Evolutionary conservation across 1,140 invertebrate genomes (phyloP).

Genomic region (Dufourea novaeangliae): DNA sequence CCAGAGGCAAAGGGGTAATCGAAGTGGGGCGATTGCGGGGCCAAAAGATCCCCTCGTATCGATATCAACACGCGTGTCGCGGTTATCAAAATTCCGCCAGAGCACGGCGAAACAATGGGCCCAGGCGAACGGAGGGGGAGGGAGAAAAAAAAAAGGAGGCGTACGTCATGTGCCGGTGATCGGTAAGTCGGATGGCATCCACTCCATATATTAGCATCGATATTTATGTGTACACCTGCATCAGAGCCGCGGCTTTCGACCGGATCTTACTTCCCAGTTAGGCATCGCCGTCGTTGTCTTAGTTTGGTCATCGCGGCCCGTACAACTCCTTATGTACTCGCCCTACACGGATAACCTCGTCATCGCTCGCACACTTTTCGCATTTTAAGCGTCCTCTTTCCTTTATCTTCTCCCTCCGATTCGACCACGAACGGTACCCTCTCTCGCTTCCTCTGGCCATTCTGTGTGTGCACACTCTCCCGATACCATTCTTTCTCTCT

Average conservation of each 20-base stretch:
- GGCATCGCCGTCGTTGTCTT: constrained; percentile 79
- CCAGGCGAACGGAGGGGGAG: not conserved
- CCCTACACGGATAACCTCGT: constrained; percentile 80
- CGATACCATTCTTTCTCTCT: constrained; percentile 7
- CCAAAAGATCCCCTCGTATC: not conserved
- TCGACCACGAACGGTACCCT: no score
- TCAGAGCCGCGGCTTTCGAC: constrained; percentile 76
- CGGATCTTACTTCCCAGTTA: constrained; percentile 81
- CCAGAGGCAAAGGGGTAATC: no score
- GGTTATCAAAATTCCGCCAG: constrained; percentile 43
- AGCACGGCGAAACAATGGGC: not conserved
- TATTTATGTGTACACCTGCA: constrained; percentile 82
- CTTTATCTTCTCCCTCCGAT: constrained; percentile 25
- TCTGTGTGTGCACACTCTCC: not conserved
- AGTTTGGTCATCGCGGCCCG: constrained; percentile 80
- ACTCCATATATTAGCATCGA: constrained; percentile 79
- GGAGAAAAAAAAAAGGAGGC: constrained; percentile 27
- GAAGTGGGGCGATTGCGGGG: not conserved
- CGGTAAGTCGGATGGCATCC: constrained; percentile 62
- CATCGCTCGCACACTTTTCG: constrained; percentile 80
- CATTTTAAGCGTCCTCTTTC: constrained; percentile 75
- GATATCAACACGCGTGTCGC: constrained; percentile 38
- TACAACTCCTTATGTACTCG: constrained; percentile 77
- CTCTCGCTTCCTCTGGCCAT: constrained; percentile 17
- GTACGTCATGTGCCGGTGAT: constrained; percentile 54